A percentile compares a stretch with the other conserved stretches of the same genome.
phyloP scores from a whole-genome alignment of 2,888 invertebrate species.

The Eupithecia inturbata region DNA sequence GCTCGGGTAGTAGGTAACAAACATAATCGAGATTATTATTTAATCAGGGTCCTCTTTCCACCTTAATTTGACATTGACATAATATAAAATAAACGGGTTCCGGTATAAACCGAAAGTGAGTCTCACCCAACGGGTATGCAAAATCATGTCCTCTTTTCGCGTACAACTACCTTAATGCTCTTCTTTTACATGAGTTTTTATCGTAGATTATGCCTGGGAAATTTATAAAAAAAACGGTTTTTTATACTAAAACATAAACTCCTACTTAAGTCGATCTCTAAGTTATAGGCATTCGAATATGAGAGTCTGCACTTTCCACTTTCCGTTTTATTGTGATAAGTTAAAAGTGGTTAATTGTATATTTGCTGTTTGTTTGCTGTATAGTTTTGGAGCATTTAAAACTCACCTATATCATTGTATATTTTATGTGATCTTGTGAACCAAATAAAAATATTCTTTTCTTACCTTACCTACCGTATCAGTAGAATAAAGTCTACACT shows the following conservation, averaged over 20 bases:
- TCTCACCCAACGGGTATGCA: slow-evolving; percentile 56
- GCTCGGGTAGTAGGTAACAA: not conserved
- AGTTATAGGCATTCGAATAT: not conserved
- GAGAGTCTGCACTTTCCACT: not conserved
- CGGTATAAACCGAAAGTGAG: slow-evolving; percentile 66
- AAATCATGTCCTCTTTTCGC: slow-evolving; percentile 43
- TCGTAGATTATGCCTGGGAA: not conserved
- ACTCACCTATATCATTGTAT: not conserved
- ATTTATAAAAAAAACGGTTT: not conserved
- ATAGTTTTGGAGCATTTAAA: not conserved
- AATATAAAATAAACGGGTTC: slow-evolving; percentile 68
- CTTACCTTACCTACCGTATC: not conserved
- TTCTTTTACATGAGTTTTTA: slow-evolving; percentile 5
- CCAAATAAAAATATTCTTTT: not conserved
- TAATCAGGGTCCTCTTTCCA: slow-evolving; percentile 58
- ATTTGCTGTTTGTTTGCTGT: not conserved
- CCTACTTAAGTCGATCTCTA: not conserved
- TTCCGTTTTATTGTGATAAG: not conserved
- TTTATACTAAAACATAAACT: not conserved
- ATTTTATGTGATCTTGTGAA: not conserved
- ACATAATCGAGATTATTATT: not conserved
- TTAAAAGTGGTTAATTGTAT: not conserved
- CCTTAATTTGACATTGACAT: slow-evolving; percentile 75
- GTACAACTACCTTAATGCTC: slow-evolving; percentile 36
- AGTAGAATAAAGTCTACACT: not conserved